Evolutionary conservation across 2,888 invertebrate genomes (phyloP), one percentile per base, ranked within the genome.

Genomic region (Cetonia aurata): DNA sequence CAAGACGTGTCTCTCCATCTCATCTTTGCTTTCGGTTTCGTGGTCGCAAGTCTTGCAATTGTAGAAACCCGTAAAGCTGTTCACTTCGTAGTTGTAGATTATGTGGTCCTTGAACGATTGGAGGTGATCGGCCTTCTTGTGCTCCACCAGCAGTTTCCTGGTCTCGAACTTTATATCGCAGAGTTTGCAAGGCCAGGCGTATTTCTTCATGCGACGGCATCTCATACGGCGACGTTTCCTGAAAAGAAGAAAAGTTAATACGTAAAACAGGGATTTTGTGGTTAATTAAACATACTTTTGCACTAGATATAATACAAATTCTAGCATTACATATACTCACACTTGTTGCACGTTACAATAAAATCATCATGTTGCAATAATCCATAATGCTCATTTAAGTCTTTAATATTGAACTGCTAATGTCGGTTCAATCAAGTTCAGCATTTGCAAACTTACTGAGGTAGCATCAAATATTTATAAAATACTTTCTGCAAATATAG

Each of bases 31-130:
- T 46, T 76, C 77, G 46, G 77, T 79, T 72, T 80, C 79, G 0
- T 79, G 78, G 0, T 78, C 79, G 66, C 80, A 80, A 25, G 77
- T 79, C 42, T 75, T 78, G 66, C 80, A 80, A 19, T 74, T 76
- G 71, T 78, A 81, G 19, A 78, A 73, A 41, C 79, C 79, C 62
- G 74, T 74, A n/a, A 69, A 67, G 46, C 65, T 74, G 56, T 78
- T 77, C 56, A 73, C 77, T 25, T 70, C 71, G 59, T 76, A 79
- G 50, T 69, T 74, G 25, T 72, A 66, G 42, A 67, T 42, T 42
- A 67, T 33, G 25, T 59, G 44, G 19, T 72, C 74, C 59, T 67
- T 62, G 17, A 37, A 62, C 9, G 65, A 31, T 10, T 74, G 69
- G 37, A 69, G 41, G 56, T 76, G 75, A 0, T n/a, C 19, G 50